These are phyloP conservation scores for Heterotilapia buettikoferi DNA, from an alignment of 2,113 vertebrate species.

Conservation along the genomic window DNA sequence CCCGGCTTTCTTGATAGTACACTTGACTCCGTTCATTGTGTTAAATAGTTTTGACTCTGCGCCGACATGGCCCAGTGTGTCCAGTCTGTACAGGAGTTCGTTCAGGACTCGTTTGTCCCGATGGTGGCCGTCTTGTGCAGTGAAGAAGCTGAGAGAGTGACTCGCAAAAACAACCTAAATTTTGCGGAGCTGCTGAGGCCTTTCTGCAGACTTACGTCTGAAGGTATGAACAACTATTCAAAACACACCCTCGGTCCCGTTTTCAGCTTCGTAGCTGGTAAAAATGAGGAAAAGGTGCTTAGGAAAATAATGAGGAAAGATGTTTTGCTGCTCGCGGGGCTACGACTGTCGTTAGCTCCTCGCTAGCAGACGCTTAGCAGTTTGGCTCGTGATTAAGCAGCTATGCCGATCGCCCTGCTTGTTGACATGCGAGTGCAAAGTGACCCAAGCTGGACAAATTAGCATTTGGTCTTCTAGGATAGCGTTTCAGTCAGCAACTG, in stretches of 20 bases:
- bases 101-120: constrained; percentile 95
- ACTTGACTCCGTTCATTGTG: neutral
- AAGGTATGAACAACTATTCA: constrained; percentile 77
- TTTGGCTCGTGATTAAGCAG: neutral
- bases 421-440: neutral
- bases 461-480: neutral
- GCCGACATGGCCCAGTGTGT: constrained; percentile 88
- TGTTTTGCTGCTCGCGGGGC: neutral
- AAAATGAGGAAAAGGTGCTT: neutral
- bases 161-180: constrained; percentile 87
- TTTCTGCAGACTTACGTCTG: constrained; percentile 92
- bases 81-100: constrained; percentile 94
- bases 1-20: neutral
- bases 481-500: neutral
- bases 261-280: neutral
- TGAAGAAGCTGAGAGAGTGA: constrained; percentile 86
- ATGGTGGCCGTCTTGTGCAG: constrained; percentile 94
- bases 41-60: neutral
- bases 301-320: neutral
- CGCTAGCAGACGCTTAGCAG: neutral
- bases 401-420: neutral
- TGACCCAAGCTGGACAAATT: neutral
- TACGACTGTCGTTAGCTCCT: neutral
- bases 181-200: constrained; percentile 92
- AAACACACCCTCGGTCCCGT: neutral